Evolutionary conservation across 2,113 vertebrate species (phyloP).

Genomic region (Heliornis fulica): DNA sequence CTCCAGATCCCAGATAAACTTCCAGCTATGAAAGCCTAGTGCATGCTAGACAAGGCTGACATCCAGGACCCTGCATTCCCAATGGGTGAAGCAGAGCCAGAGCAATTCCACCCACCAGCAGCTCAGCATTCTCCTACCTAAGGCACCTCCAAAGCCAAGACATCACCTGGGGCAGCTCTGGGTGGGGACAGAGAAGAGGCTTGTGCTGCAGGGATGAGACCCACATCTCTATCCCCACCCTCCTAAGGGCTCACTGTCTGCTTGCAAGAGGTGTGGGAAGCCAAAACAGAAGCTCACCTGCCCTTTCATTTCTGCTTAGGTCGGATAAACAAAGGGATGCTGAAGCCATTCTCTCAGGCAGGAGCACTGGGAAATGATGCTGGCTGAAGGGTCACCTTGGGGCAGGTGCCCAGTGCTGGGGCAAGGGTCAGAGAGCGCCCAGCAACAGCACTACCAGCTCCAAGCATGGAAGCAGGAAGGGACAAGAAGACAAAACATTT

Average conservation of each 20-base stretch:
- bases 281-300: neutral
- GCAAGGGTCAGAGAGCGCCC: neutral
- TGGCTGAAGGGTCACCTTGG: neutral
- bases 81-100: rapidly evolving
- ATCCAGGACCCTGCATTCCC: neutral
- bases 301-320: neutral
- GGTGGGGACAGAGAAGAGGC: neutral
- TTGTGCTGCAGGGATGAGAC: neutral
- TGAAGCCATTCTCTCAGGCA: neutral
- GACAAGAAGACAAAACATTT: neutral
- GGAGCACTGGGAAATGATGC: neutral
- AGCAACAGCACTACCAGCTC: neutral
- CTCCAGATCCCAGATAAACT: neutral
- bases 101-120: neutral
- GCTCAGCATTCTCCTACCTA: neutral
- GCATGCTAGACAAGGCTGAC: no score
- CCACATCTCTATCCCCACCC: neutral
- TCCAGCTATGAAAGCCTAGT: neutral
- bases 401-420: neutral
- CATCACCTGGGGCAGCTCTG: neutral
- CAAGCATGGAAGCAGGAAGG: neutral
- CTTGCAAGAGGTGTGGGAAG: neutral
- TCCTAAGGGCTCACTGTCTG: neutral
- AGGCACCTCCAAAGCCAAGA: neutral
- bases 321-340: neutral